phyloP scores from a whole-genome alignment of 2,113 vertebrate genomes.

The Dasypus novemcinctus region DNA sequence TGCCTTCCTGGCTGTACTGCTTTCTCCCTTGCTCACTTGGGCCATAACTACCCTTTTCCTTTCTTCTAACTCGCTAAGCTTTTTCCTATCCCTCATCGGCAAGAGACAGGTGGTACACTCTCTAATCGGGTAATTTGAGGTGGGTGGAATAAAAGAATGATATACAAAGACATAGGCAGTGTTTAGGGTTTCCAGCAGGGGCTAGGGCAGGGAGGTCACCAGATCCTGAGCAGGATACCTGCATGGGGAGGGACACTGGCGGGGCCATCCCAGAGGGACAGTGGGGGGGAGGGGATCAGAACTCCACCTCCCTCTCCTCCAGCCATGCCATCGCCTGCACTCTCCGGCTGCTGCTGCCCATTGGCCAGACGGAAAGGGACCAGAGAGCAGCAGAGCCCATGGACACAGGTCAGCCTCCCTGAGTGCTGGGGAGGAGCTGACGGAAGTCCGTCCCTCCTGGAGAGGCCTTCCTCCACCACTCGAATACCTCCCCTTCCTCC shows the following conservation, averaged over 20 bases:
- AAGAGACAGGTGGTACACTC: slow-evolving; percentile 29
- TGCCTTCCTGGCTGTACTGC: neutral
- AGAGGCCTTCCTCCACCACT: neutral
- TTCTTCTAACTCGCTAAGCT: neutral
- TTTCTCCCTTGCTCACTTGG: neutral
- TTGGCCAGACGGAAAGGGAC: neutral
- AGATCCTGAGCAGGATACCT: neutral
- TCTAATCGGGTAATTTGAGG: slow-evolving; percentile 14
- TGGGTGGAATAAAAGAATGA: neutral
- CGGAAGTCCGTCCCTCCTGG: neutral
- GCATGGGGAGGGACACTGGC: neutral
- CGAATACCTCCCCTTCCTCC: neutral
- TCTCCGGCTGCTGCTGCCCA: neutral
- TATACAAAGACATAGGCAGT: neutral
- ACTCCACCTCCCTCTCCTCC: neutral
- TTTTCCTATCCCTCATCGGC: neutral
- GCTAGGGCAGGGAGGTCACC: neutral
- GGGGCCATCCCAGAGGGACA: neutral
- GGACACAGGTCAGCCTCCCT: neutral
- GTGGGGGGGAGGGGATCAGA: neutral
- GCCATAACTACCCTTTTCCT: neutral
- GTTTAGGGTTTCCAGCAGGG: neutral
- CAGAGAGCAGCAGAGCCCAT: neutral
- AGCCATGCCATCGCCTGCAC: neutral
- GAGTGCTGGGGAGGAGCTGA: neutral